Evolutionary conservation across 2,113 vertebrate species (phyloP).

Genomic region (Takifugu bimaculatus): DNA sequence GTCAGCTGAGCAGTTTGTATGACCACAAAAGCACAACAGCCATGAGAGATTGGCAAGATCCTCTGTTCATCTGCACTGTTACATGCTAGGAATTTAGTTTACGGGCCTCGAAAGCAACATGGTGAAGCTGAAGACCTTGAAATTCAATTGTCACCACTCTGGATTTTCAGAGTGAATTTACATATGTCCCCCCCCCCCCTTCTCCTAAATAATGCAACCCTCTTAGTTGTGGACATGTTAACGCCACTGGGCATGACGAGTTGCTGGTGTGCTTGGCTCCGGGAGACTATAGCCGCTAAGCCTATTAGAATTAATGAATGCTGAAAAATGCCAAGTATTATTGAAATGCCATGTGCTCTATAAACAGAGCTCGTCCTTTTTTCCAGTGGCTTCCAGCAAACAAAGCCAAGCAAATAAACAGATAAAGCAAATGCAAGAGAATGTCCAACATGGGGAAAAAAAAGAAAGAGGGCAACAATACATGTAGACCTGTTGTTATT

Average conservation of each 20-base stretch:
- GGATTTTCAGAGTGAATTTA: background rate
- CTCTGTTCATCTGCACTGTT: no score
- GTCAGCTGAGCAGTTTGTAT: background rate
- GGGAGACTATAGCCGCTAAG: conserved; percentile 14
- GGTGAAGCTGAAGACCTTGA: background rate
- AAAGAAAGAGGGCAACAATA: background rate
- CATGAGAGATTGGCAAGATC: no score
- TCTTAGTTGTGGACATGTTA: conserved; percentile 14
- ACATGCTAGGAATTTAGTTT: background rate
- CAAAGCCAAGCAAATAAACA: background rate
- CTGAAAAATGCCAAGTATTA: conserved; percentile 21
- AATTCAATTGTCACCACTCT: background rate
- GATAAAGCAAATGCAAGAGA: background rate
- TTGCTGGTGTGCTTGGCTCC: conserved; percentile 6
- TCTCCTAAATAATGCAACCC: background rate
- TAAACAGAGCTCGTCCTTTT: conserved; percentile 17
- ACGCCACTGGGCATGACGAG: conserved; percentile 15
- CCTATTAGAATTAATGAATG: conserved; percentile 29
- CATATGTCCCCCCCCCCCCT: background rate
- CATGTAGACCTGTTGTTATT: background rate
- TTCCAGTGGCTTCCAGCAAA: background rate
- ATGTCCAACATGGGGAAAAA: background rate
- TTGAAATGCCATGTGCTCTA: conserved; percentile 1
- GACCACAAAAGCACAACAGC: no score
- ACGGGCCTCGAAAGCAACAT: no score